A percentile compares a stretch with the other conserved stretches of the same genome.
phyloP scores from a whole-genome alignment of 2,797 vertebrate species.

The Melanogrammus aeglefinus region DNA sequence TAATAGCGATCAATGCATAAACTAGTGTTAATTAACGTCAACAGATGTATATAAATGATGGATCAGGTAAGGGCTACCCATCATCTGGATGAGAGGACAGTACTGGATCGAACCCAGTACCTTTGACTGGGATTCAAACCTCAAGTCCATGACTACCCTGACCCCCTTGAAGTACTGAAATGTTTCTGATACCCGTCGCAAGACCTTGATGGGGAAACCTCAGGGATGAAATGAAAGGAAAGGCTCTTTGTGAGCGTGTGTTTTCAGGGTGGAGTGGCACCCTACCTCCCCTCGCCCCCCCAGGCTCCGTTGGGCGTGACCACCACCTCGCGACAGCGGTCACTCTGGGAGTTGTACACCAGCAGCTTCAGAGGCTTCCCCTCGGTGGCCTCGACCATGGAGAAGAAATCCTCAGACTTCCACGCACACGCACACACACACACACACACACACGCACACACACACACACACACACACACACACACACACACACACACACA shows the following conservation, averaged over 20 bases:
- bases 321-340: conserved; percentile 87
- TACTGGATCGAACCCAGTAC: background rate
- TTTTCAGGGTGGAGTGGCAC: background rate
- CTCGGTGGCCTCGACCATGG: conserved; percentile 87
- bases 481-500: conserved; percentile 1
- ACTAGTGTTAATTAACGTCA: too few relatives aligned
- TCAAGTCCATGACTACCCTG: too few relatives aligned
- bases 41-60: too few relatives aligned
- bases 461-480: conserved; percentile 3
- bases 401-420: conserved; percentile 94
- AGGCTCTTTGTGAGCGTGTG: background rate
- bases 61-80: background rate
- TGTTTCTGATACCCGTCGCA: too few relatives aligned
- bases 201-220: background rate
- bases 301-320: conserved; percentile 94
- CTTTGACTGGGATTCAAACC: too few relatives aligned
- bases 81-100: background rate
- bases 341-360: conserved; percentile 84
- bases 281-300: conserved; percentile 94
- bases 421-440: background rate
- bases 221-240: too few relatives aligned
- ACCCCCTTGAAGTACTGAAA: too few relatives aligned
- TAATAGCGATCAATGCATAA: too few relatives aligned
- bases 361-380: conserved; percentile 91
- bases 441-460: background rate